Evolutionary conservation across 2,113 vertebrate genomes (phyloP).

Genomic region (Pelodiscus sinensis): DNA sequence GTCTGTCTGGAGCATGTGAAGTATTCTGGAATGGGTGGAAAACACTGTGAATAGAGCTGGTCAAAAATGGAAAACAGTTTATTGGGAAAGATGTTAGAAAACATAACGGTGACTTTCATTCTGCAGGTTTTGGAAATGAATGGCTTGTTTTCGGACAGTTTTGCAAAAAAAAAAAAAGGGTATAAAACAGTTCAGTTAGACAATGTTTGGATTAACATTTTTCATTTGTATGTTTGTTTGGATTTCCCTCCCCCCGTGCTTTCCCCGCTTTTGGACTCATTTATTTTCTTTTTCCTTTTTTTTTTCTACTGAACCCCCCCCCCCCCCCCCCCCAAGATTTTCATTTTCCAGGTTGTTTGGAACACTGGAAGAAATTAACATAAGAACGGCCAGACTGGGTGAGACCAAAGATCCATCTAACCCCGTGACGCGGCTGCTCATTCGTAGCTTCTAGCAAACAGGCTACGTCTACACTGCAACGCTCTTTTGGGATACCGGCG

Average conservation of each 20-base stretch:
- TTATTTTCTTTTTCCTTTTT: neutral
- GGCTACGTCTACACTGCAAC: too few relatives aligned
- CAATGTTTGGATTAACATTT: neutral
- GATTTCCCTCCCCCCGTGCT: neutral
- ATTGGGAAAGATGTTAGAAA: neutral
- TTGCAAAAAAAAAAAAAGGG: neutral
- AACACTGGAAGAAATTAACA: neutral
- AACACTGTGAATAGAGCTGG: neutral
- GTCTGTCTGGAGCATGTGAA: neutral
- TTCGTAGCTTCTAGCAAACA: too few relatives aligned
- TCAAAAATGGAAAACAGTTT: neutral
- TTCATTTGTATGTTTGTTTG: neutral
- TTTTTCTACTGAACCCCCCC: neutral
- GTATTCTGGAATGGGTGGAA: neutral
- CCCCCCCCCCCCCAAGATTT: neutral
- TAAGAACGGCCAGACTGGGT: too few relatives aligned
- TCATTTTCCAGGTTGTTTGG: neutral
- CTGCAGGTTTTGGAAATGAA: neutral
- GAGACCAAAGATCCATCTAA: too few relatives aligned
- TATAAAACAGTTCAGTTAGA: neutral
- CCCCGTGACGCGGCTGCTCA: too few relatives aligned
- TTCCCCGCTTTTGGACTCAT: neutral
- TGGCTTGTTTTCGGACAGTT: neutral
- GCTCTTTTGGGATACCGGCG: too few relatives aligned
- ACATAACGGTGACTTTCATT: rapidly evolving